phyloP scores from a whole-genome alignment of 2,888 invertebrate genomes.

The Phortica magna region DNA sequence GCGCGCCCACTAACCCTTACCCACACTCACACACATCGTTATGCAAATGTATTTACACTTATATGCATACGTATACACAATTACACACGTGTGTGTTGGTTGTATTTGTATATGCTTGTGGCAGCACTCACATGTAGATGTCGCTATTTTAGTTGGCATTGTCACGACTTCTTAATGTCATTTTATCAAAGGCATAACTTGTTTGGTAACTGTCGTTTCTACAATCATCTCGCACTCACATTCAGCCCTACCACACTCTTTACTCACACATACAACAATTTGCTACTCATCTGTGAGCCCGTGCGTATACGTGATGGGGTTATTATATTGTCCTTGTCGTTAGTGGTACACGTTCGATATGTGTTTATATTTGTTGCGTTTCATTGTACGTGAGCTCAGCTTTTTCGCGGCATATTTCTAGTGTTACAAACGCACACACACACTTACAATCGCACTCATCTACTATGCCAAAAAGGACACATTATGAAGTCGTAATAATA shows the following conservation, averaged over 20 bases:
- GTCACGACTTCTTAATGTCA: slow-evolving; percentile 75
- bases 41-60: neutral
- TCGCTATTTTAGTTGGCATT: slow-evolving; percentile 67
- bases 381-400: slow-evolving; percentile 51
- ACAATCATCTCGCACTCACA: slow-evolving; percentile 23
- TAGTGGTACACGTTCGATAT: slow-evolving; percentile 32
- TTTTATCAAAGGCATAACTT: slow-evolving; percentile 74
- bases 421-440: slow-evolving; percentile 47
- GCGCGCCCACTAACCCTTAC: neutral
- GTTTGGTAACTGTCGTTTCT: slow-evolving; percentile 40
- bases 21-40: slow-evolving; percentile 19
- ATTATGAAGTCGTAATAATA: slow-evolving; percentile 58
- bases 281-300: slow-evolving; percentile 60
- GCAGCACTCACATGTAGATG: slow-evolving; percentile 69
- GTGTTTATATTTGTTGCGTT: slow-evolving; percentile 72
- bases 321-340: slow-evolving; percentile 58
- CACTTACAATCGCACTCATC: slow-evolving; percentile 38
- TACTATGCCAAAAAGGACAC: slow-evolving; percentile 39
- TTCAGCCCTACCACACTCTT: slow-evolving; percentile 19
- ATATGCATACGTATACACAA: slow-evolving; percentile 35
- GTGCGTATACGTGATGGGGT: slow-evolving; percentile 72
- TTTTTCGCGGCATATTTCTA: slow-evolving; percentile 42
- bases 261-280: slow-evolving; percentile 35
- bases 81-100: slow-evolving; percentile 21
- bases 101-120: too few species aligned